A percentile compares a stretch with the other conserved stretches of the same genome.
Evolutionary conservation across 2,797 vertebrate genomes (phyloP).

Genomic region (Xenops minutus): DNA sequence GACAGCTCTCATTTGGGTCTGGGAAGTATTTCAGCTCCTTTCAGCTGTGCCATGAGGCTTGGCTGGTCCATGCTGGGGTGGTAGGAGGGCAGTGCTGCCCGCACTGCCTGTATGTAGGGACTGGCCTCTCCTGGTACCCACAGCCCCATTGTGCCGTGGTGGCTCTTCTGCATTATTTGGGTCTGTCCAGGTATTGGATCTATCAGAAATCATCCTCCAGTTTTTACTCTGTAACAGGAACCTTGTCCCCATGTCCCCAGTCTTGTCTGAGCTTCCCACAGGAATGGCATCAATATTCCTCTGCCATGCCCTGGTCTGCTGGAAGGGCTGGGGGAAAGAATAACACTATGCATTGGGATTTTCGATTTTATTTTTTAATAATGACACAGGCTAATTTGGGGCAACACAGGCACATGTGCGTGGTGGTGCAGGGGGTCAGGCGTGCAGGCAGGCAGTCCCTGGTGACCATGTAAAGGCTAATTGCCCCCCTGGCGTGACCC

Average conservation of each 20-base stretch:
- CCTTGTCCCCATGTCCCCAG: neutral
- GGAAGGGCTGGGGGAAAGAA: neutral
- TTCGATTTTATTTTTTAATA: neutral
- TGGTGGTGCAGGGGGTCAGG: neutral
- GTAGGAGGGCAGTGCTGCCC: neutral
- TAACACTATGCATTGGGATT: neutral
- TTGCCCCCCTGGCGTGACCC: neutral
- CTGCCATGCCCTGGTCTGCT: neutral
- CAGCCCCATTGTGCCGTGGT: rapidly evolving
- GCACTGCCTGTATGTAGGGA: neutral
- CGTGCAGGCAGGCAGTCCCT: neutral
- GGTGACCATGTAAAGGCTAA: neutral
- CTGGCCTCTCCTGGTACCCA: neutral
- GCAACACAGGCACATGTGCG: rapidly evolving
- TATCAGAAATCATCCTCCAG: neutral
- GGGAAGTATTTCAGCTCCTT: neutral
- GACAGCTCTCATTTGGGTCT: neutral
- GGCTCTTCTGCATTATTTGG: neutral
- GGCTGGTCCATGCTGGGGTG: rapidly evolving
- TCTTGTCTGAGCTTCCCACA: neutral
- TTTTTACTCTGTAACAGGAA: neutral
- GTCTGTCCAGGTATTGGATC: rapidly evolving
- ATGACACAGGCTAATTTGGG: neutral
- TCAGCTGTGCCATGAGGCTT: neutral
- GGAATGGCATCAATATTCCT: neutral